These are phyloP conservation scores for Mormyrops attenuatus DNA, from an alignment of 2,797 vertebrate genomes.

Conservation along the genomic window DNA sequence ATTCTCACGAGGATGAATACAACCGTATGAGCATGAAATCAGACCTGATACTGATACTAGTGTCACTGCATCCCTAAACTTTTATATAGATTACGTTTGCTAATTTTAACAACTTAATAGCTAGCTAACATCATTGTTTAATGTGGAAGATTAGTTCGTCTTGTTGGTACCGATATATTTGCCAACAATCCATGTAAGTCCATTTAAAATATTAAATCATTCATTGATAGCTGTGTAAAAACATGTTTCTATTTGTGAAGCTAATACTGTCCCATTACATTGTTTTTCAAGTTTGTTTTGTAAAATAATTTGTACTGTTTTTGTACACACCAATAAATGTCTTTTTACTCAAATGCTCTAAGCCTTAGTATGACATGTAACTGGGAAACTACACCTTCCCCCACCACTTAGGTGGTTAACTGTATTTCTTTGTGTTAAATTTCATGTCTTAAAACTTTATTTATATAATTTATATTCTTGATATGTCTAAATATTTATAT, in stretches of 20 bases:
- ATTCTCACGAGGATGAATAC: not conserved
- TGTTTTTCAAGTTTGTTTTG: not conserved
- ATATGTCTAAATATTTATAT: not conserved
- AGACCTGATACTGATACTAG: not conserved
- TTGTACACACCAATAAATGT: not conserved
- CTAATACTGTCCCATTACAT: not conserved
- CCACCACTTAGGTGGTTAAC: not conserved
- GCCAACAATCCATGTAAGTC: not conserved
- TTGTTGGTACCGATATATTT: not conserved
- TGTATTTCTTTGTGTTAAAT: not conserved
- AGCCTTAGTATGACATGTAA: not conserved
- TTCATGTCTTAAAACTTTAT: not conserved
- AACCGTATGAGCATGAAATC: not conserved
- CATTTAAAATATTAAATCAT: not conserved
- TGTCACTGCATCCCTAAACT: not conserved
- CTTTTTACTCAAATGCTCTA: not conserved
- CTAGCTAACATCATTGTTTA: not conserved
- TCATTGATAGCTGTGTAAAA: not conserved
- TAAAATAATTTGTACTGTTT: not conserved
- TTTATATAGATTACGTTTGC: not conserved
- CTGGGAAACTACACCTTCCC: not conserved
- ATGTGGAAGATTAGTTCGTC: not conserved
- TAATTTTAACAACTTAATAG: not conserved
- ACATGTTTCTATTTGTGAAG: not conserved
- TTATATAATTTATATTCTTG: not conserved